Conservation (phyloP, 2,797 vertebrate species). For the Rhinogobio ventralis region DNA sequence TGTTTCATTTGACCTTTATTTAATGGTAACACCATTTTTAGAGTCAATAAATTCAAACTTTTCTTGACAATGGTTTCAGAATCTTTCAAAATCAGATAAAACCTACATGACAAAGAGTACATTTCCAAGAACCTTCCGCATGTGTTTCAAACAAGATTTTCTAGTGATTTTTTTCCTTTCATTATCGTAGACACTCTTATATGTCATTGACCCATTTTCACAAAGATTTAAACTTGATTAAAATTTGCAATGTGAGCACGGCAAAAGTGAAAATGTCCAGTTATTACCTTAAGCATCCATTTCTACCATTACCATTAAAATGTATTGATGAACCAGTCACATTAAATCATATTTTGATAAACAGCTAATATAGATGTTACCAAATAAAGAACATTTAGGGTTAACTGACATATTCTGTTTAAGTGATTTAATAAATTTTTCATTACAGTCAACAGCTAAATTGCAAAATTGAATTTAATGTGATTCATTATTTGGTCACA, state of each 20-base stretch:
- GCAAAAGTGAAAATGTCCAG: not conserved
- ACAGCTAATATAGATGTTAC: not conserved
- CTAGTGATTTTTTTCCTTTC: not conserved
- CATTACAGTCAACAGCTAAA: not conserved
- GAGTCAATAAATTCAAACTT: not conserved
- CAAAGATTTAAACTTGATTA: not conserved
- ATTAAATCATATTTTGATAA: not conserved
- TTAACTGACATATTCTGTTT: not conserved
- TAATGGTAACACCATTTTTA: not conserved
- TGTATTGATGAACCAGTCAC: not conserved
- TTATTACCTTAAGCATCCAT: not conserved
- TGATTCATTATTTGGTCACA: no score
- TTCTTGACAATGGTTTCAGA: not conserved
- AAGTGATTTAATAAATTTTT: not conserved
- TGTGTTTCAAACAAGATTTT: not conserved
- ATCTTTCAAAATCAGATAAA: not conserved
- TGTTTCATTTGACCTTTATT: not conserved
- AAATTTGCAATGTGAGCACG: not conserved
- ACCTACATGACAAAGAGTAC: not conserved
- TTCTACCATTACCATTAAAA: not conserved
- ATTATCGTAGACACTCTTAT: not conserved
- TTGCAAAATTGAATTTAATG: no score
- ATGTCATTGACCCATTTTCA: not conserved
- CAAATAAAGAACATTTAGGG: not conserved
- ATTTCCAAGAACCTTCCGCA: not conserved